phyloP scores from a whole-genome alignment of 2,113 vertebrate genomes.

The Lepidiolamprologus cunningtoni region DNA sequence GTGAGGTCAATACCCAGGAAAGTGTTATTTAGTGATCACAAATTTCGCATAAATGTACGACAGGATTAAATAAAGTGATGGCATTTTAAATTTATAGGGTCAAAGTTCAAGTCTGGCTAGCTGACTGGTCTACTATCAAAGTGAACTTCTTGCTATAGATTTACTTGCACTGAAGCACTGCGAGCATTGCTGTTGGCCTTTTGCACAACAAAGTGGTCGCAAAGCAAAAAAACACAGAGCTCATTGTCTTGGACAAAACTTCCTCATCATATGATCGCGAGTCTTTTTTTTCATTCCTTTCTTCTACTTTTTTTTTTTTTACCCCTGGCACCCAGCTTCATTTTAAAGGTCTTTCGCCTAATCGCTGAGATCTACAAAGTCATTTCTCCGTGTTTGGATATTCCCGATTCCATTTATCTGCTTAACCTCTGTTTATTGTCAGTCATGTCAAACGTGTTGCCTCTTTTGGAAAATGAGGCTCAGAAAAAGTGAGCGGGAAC shows the following conservation, averaged over 20 bases:
- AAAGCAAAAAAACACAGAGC: neutral
- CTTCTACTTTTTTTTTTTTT: neutral
- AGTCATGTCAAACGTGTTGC: constrained; percentile 30
- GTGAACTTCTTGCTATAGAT: neutral
- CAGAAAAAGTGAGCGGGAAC: neutral
- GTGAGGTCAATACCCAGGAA: neutral
- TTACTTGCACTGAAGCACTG: neutral
- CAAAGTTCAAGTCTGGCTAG: neutral
- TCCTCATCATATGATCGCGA: neutral
- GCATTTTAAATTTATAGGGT: neutral
- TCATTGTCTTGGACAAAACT: constrained; percentile 5
- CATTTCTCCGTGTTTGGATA: constrained; percentile 26
- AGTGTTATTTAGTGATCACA: neutral
- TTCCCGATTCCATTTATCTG: constrained; percentile 30
- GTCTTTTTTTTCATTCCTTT: neutral
- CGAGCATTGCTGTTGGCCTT: neutral
- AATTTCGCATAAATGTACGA: neutral
- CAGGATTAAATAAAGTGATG: neutral
- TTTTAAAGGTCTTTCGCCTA: neutral
- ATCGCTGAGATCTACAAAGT: neutral
- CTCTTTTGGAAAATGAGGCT: constrained; percentile 42
- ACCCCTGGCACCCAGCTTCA: neutral
- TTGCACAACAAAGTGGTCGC: neutral
- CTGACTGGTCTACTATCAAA: neutral
- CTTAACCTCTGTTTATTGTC: constrained; percentile 53